phyloP scores from a whole-genome alignment of 2,888 invertebrate genomes.

The Geophilus truncorum region DNA sequence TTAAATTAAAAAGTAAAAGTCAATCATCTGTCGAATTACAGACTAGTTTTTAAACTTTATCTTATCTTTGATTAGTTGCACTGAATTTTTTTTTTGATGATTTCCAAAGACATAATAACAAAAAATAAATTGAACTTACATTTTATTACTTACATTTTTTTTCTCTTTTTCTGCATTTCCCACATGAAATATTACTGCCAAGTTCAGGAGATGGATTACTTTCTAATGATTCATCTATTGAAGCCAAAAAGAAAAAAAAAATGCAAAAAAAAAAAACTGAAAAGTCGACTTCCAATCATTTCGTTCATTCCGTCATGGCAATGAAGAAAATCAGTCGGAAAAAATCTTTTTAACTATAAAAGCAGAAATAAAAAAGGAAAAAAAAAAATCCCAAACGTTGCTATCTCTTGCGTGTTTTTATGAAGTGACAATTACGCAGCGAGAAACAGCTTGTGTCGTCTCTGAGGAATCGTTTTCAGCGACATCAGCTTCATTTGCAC shows the following conservation, averaged over 20 bases:
- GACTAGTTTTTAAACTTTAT: background rate
- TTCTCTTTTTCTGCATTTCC: background rate
- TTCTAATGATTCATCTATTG: background rate
- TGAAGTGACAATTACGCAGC: background rate
- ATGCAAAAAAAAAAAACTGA: background rate
- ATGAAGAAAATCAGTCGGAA: background rate
- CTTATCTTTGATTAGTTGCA: background rate
- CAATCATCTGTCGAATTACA: too few relatives aligned
- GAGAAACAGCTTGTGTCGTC: background rate
- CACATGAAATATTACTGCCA: background rate
- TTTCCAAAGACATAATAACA: background rate
- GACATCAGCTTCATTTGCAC: background rate
- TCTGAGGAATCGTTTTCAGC: background rate
- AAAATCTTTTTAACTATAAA: background rate
- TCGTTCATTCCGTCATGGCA: background rate
- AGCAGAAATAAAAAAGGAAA: background rate
- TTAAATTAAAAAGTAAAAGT: too few relatives aligned
- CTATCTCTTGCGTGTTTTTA: background rate
- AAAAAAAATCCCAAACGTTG: background rate
- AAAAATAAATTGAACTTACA: background rate
- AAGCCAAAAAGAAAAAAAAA: background rate
- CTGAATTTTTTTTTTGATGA: background rate
- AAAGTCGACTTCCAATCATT: background rate
- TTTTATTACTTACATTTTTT: background rate
- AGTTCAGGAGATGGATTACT: background rate